Evolutionary conservation across 2,113 vertebrate genomes (phyloP).

Genomic region (Perccottus glenii): DNA sequence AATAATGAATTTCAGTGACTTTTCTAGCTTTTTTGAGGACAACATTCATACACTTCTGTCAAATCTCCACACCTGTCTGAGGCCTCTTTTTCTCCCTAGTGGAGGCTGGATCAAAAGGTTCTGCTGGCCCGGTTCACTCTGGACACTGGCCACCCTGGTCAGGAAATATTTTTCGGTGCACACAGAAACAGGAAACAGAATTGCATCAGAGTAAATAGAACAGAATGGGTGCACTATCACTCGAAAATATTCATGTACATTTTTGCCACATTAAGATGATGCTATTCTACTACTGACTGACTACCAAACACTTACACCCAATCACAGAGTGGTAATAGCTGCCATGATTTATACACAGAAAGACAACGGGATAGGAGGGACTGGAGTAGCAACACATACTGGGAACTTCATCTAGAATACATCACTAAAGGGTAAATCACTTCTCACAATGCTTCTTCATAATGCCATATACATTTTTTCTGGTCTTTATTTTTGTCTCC

Average conservation of each 20-base stretch:
- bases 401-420: neutral
- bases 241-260: neutral
- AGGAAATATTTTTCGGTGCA: constrained; percentile 25
- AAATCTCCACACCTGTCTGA: constrained; percentile 86
- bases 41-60: too few relatives aligned
- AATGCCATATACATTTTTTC: too few relatives aligned
- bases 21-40: too few relatives aligned
- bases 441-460: too few relatives aligned
- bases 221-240: neutral
- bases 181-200: constrained; percentile 21
- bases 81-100: constrained; percentile 91
- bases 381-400: constrained; percentile 70
- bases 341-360: constrained; percentile 69
- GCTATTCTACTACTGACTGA: constrained; percentile 52
- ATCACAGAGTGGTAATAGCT: constrained; percentile 65
- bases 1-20: neutral
- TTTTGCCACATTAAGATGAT: constrained; percentile 26
- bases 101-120: constrained; percentile 94
- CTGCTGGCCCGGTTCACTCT: constrained; percentile 97
- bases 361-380: constrained; percentile 71
- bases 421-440: neutral
- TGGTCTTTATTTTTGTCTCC: neutral
- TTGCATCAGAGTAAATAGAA: constrained; percentile 7
- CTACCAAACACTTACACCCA: constrained; percentile 56
- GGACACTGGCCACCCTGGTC: constrained; percentile 95